phyloP scores from a whole-genome alignment of 2,113 vertebrate species.

The Oreochromis niloticus region DNA sequence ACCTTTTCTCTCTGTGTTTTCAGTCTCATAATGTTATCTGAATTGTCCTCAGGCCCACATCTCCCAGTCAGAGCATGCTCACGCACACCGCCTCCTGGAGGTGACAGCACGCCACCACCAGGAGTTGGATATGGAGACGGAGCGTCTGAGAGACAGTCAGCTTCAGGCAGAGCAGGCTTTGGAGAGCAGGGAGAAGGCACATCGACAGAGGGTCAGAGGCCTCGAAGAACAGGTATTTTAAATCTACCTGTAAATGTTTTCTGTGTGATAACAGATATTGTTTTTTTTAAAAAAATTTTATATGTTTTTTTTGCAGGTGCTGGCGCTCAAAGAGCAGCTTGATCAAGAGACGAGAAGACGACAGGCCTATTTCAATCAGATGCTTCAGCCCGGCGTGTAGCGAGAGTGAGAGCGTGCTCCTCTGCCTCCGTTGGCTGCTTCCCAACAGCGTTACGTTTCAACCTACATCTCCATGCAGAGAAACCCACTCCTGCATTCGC shows the following conservation, averaged over 20 bases:
- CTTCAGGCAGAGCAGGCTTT: constrained; percentile 64
- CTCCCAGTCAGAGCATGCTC: constrained; percentile 62
- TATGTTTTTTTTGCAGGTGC: constrained; percentile 45
- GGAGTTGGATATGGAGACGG: constrained; percentile 63
- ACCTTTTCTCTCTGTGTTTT: neutral
- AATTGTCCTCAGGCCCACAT: constrained; percentile 58
- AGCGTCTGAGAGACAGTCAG: constrained; percentile 51
- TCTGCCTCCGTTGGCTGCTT: constrained; percentile 30
- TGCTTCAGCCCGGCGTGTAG: constrained; percentile 51
- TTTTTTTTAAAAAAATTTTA: fast-evolving
- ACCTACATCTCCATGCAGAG: neutral
- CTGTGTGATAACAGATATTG: neutral
- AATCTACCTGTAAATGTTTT: neutral
- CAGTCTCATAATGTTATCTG: neutral
- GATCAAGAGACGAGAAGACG: constrained; percentile 62
- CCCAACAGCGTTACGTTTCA: constrained; percentile 24
- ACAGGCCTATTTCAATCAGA: constrained; percentile 55
- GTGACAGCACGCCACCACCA: constrained; percentile 62
- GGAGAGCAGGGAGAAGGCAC: constrained; percentile 65
- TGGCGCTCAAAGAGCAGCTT: constrained; percentile 71
- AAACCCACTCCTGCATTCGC: constrained; percentile 19
- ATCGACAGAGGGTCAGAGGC: constrained; percentile 59
- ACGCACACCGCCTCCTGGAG: constrained; percentile 71
- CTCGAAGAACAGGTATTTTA: constrained; percentile 72
- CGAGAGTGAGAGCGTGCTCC: constrained; percentile 25